Base-by-base conservation (phyloP, 2,113 vertebrate genomes). In the Tachuris rubrigastra region DNA sequence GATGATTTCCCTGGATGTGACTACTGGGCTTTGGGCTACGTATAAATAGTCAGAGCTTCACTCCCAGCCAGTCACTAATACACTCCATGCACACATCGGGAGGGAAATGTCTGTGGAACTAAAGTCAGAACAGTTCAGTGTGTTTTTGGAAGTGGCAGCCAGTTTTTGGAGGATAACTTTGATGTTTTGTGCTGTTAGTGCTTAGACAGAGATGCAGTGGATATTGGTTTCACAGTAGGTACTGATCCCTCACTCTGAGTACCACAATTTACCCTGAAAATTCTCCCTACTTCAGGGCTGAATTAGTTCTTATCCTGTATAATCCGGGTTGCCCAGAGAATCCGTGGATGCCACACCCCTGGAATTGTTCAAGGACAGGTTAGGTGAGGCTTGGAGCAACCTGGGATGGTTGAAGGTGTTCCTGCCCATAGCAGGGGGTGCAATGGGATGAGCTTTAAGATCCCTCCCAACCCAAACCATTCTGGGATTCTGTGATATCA, bases 301-400 rank as follows among this genome's bases (percentile, higher is more conserved):
- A 33, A 53, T 33, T 1, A 30, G 12, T 23, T 73, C 28, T 53
- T 58, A 2, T 8, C 10, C 3, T 58, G 20, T 5, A 2, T 25
- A 49, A 19, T 23, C 4, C 20, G 31, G 13, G 10, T 2, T 68
- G 22, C 24, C 30, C 58, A 73, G 41, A 56, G 41, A 0, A 35
- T 30, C 30, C 49, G 49, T 2, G 56, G 30, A 49, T 72, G 49
- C 20, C 16, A 12, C 66, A 31, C 41, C 66, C 12, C 41, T 73
- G 49, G 5, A 0, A 65, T 14, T 31, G 42, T 0, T 50, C 67
- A 12, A 27, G 41, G 16, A 21, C 49, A 79, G n/a, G 22, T 0
- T 77, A 46, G 56, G 8, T 1, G 2, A 21, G 25, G 35, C 5
- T 46, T 24, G 66, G 41, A 63, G 49, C 41, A 63, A 0, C 30